These are phyloP conservation scores for Orchestes rusci DNA, from an alignment of 2,888 invertebrate genomes.

Conservation along the genomic window DNA sequence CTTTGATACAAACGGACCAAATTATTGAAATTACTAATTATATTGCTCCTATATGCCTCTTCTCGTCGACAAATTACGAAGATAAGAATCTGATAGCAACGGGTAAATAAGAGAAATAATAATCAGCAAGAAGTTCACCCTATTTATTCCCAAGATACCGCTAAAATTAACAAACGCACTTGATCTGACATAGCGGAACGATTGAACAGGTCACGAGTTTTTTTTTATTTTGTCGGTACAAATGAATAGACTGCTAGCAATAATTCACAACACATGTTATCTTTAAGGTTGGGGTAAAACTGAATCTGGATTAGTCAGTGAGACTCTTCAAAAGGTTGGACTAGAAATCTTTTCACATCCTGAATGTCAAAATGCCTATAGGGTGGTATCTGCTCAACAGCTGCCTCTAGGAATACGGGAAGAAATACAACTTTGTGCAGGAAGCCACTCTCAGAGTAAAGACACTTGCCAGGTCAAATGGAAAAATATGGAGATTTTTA, in stretches of 20 bases:
- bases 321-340: slow-evolving; percentile 44
- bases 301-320: slow-evolving; percentile 31
- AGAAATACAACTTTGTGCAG: slow-evolving; percentile 46
- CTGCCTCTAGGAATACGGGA: slow-evolving; percentile 40
- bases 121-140: too few species aligned
- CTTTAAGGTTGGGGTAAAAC: slow-evolving; percentile 44
- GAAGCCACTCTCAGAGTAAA: slow-evolving; percentile 38
- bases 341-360: slow-evolving; percentile 36
- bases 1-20: slow-evolving; percentile 43
- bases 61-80: slow-evolving; percentile 19
- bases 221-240: too few species aligned
- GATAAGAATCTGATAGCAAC: slow-evolving; percentile 22
- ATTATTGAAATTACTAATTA: slow-evolving; percentile 39
- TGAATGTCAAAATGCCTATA: slow-evolving; percentile 35
- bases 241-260: too few species aligned
- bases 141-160: too few species aligned
- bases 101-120: too few species aligned
- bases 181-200: too few species aligned
- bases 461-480: slow-evolving; percentile 49
- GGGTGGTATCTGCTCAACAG: slow-evolving; percentile 28
- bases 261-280: too few species aligned
- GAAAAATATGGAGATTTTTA: slow-evolving; percentile 3
- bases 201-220: too few species aligned
- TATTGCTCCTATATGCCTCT: slow-evolving; percentile 45
- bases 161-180: too few species aligned